Evolutionary conservation across 2,113 vertebrate genomes (phyloP).

Genomic region (Cervus canadensis): DNA sequence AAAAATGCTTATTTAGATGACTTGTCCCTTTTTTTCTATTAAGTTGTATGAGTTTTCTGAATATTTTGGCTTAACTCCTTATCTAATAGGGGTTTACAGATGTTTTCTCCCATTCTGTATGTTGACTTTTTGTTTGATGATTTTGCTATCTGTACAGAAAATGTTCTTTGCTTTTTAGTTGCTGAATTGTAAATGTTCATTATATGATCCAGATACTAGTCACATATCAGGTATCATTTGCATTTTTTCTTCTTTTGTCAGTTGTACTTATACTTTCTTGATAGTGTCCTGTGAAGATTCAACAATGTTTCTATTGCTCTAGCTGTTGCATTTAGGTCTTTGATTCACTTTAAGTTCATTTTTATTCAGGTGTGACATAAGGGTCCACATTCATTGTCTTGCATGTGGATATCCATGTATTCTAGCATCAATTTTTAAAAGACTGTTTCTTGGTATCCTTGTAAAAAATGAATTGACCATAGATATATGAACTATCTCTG

Average conservation of each 20-base stretch:
- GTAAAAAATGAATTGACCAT: background rate
- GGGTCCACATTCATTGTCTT: background rate
- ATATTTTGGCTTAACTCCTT: background rate
- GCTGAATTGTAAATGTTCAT: background rate
- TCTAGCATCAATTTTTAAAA: background rate
- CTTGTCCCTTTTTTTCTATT: background rate
- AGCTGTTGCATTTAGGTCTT: background rate
- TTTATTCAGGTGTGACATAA: background rate
- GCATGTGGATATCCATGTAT: background rate
- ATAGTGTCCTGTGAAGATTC: background rate
- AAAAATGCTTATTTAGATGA: background rate
- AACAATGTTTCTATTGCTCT: background rate
- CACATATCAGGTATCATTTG: background rate
- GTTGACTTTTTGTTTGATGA: background rate
- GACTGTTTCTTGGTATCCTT: background rate
- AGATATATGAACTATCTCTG: background rate
- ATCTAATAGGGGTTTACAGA: background rate
- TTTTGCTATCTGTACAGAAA: background rate
- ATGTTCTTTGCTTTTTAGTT: background rate
- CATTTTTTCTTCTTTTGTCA: background rate
- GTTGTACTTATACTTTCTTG: background rate
- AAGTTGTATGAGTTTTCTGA: background rate
- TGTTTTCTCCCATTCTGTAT: background rate
- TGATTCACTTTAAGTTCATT: background rate
- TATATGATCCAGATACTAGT: background rate